These are phyloP conservation scores for Slavum lentiscoides DNA, from an alignment of 2,888 invertebrate species.

Conservation along the genomic window DNA sequence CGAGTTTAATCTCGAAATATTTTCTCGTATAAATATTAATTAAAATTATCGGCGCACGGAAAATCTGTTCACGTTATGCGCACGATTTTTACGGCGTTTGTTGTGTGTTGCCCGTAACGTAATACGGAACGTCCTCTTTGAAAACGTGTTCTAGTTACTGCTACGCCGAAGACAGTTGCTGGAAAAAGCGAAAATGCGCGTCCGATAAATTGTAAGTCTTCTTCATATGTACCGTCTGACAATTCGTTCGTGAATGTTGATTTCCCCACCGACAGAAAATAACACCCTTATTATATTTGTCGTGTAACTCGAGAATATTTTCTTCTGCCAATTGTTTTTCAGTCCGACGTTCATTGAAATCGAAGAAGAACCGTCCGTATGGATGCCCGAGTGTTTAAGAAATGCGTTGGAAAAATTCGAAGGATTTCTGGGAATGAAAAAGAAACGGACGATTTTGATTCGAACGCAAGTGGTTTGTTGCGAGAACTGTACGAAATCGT, in stretches of 20 bases:
- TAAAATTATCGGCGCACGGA: no score
- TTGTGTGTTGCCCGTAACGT: no score
- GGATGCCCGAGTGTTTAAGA: slow-evolving; percentile 6
- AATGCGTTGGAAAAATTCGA: background rate
- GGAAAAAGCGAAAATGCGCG: background rate
- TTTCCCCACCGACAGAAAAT: no score
- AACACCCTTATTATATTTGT: no score
- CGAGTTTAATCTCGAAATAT: no score
- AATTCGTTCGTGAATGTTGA: background rate
- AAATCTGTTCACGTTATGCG: no score
- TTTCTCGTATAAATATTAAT: no score
- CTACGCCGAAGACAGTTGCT: background rate
- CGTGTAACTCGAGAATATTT: no score
- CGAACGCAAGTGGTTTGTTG: background rate
- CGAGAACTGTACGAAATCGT: background rate
- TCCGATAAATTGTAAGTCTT: slow-evolving; percentile 16
- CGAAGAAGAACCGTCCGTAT: background rate
- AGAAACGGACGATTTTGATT: background rate
- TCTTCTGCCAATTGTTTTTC: background rate
- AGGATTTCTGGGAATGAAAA: slow-evolving; percentile 18
- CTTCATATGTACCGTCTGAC: background rate
- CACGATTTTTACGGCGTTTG: no score
- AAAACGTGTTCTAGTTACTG: slow-evolving; percentile 10
- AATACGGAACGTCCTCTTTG: background rate
- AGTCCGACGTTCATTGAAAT: slow-evolving; percentile 8